phyloP scores from a whole-genome alignment of 2,888 invertebrate genomes.

The Cephus rjabovi region DNA sequence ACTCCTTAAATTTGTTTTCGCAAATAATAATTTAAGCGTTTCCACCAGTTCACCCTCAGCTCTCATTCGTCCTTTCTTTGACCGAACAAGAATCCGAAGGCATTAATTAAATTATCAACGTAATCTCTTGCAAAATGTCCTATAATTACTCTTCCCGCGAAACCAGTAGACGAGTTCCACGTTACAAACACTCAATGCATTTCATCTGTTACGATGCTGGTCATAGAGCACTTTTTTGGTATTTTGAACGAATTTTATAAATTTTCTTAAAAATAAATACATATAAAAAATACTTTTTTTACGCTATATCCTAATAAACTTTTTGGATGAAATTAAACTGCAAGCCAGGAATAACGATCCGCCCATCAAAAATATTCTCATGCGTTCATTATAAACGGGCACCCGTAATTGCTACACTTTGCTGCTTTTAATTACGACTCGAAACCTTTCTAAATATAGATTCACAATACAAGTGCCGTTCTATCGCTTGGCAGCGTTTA shows the following conservation, averaged over 20 bases:
- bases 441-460: neutral
- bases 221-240: neutral
- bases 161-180: neutral
- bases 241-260: neutral
- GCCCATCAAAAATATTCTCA: neutral
- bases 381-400: neutral
- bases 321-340: neutral
- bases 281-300: neutral
- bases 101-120: neutral
- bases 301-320: neutral
- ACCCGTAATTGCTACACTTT: neutral
- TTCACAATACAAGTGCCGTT: neutral
- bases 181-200: neutral
- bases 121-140: neutral
- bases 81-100: neutral
- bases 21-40: slow-evolving; percentile 44
- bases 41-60: slow-evolving; percentile 32
- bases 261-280: neutral
- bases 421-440: neutral
- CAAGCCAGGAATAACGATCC: neutral
- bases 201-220: neutral
- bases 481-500: neutral
- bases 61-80: slow-evolving; percentile 7
- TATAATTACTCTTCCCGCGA: neutral
- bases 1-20: neutral